Conservation (phyloP, 2,113 vertebrate genomes). For the Nothocercus julius region DNA sequence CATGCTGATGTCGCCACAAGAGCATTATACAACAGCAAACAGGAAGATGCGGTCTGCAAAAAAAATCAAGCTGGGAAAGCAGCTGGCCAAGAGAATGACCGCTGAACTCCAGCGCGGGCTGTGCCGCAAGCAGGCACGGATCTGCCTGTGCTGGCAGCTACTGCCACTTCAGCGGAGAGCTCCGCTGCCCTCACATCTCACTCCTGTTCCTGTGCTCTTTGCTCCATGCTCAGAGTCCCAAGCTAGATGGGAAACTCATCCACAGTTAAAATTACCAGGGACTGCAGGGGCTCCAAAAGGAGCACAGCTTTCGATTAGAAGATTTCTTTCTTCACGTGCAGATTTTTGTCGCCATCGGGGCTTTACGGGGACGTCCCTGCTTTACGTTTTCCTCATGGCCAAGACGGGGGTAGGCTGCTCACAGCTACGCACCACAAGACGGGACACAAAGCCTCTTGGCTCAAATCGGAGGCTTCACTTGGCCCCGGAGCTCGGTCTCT, state of each 20-base stretch:
- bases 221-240: neutral
- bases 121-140: accelerated
- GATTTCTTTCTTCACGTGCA: neutral
- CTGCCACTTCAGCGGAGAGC: neutral
- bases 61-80: neutral
- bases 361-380: neutral
- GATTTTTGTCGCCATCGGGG: neutral
- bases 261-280: neutral
- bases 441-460: constrained; percentile 17
- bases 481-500: constrained; percentile 28
- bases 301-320: neutral
- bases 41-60: neutral
- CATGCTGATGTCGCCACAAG: neutral
- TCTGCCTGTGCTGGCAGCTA: neutral
- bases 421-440: neutral
- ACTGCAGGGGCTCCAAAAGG: neutral
- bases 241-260: neutral
- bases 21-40: neutral
- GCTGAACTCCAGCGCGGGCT: neutral
- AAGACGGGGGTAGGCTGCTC: neutral
- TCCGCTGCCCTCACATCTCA: neutral
- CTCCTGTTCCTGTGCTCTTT: neutral
- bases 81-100: neutral
- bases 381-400: neutral
- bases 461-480: neutral